Evolutionary conservation across 2,797 vertebrate genomes (phyloP).

Genomic region (Phaenicophaeus curvirostris): DNA sequence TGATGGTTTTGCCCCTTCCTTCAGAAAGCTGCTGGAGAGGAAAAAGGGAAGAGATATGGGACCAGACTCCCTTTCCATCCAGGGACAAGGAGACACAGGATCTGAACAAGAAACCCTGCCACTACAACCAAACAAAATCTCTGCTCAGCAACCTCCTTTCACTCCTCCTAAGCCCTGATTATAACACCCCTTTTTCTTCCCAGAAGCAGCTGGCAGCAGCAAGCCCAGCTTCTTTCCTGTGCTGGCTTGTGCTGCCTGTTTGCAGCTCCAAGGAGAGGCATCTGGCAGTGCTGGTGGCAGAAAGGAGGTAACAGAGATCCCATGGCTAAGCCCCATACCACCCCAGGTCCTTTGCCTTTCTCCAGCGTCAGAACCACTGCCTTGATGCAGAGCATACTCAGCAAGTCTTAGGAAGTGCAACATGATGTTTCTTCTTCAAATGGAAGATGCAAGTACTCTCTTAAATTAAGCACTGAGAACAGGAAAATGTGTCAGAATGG

Average conservation of each 20-base stretch:
- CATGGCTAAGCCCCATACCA: fast-evolving
- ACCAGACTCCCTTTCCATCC: not conserved
- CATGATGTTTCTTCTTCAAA: not conserved
- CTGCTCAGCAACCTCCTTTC: not conserved
- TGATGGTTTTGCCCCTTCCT: not conserved
- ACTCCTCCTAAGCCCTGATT: not conserved
- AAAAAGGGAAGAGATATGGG: not conserved
- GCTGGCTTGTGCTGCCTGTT: not conserved
- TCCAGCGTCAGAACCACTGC: not conserved
- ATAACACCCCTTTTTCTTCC: not conserved
- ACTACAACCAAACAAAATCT: not conserved
- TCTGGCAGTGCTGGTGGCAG: not conserved
- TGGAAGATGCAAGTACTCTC: not conserved
- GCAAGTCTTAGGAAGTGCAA: not conserved
- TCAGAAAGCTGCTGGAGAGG: not conserved
- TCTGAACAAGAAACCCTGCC: not conserved
- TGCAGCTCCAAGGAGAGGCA: not conserved
- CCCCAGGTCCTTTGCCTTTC: not conserved
- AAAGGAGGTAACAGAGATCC: not conserved
- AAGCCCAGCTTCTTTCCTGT: not conserved
- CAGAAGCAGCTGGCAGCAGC: not conserved
- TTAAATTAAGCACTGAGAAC: not conserved
- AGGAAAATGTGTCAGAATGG: not conserved
- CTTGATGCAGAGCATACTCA: not conserved
- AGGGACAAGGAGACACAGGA: not conserved